These are phyloP conservation scores for Ornithoptera alexandrae DNA, from an alignment of 2,888 invertebrate genomes.

Conservation along the genomic window DNA sequence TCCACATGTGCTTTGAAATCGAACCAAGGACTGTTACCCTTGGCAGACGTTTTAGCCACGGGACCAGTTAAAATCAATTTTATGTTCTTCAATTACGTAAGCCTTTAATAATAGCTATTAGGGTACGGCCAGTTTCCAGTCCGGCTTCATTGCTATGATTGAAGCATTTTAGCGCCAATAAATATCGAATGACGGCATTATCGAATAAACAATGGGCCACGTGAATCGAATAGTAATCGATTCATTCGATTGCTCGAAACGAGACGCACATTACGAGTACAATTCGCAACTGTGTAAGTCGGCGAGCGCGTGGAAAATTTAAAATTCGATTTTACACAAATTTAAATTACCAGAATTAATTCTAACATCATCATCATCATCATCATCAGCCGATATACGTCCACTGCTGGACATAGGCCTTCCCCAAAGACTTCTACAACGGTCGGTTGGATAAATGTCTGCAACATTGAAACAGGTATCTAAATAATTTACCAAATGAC, in stretches of 20 bases:
- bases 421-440: too few relatives aligned
- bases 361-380: too few relatives aligned
- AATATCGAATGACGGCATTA: constrained; percentile 35
- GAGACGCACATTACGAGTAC: constrained; percentile 23
- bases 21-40: too few relatives aligned
- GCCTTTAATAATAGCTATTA: background rate
- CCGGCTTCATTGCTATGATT: constrained; percentile 27
- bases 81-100: constrained; percentile 9
- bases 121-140: constrained; percentile 3
- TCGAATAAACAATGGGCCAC: constrained; percentile 38
- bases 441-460: too few relatives aligned
- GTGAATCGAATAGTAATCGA: constrained; percentile 34
- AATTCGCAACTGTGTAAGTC: constrained; percentile 22
- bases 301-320: background rate
- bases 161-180: constrained; percentile 32
- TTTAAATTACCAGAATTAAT: too few relatives aligned
- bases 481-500: too few relatives aligned
- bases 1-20: too few relatives aligned
- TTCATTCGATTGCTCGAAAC: constrained; percentile 35
- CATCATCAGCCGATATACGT: too few relatives aligned
- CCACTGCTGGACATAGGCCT: too few relatives aligned
- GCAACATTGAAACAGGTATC: too few relatives aligned
- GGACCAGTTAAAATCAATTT: background rate
- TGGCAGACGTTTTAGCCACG: too few relatives aligned
- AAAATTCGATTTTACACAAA: too few relatives aligned